Evolutionary conservation across 1,140 invertebrate genomes (phyloP).

Genomic region (Ephestia elutella): DNA sequence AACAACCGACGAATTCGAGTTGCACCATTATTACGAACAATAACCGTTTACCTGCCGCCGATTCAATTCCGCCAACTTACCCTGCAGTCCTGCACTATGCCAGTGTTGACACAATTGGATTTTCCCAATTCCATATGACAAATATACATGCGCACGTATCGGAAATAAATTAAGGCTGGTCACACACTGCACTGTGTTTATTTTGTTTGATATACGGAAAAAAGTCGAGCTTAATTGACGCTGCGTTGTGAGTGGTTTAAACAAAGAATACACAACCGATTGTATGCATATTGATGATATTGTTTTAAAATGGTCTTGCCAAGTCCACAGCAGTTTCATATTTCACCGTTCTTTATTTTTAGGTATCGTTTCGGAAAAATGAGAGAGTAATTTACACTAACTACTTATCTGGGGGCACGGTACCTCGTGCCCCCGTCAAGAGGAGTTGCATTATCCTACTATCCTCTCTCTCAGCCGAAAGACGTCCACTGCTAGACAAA

Average conservation of each 20-base stretch:
- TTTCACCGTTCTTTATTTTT: too few relatives aligned
- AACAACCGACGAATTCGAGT: constrained; percentile 31
- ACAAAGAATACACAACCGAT: not conserved
- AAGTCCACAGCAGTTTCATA: not conserved
- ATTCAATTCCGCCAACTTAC: constrained; percentile 44
- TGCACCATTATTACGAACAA: constrained; percentile 38
- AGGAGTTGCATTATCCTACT: too few relatives aligned
- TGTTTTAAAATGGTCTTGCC: not conserved
- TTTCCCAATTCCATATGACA: constrained; percentile 42
- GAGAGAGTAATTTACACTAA: too few relatives aligned
- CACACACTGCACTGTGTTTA: constrained; percentile 20
- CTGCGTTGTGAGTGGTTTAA: constrained; percentile 1
- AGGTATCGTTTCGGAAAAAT: too few relatives aligned
- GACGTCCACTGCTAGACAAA: too few relatives aligned
- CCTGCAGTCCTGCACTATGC: constrained; percentile 15
- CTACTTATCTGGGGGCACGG: too few relatives aligned
- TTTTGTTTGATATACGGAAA: constrained; percentile 26
- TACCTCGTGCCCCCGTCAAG: too few relatives aligned
- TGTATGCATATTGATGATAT: constrained; percentile 22
- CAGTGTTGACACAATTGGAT: constrained; percentile 38
- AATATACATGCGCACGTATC: constrained; percentile 29
- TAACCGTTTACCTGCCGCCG: constrained; percentile 45
- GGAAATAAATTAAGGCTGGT: constrained; percentile 28
- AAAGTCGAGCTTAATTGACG: constrained; percentile 7
- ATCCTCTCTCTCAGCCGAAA: too few relatives aligned